A percentile compares a stretch with the other conserved stretches of the same genome.
Conservation (phyloP, 2,113 vertebrate genomes). For the Aspiorhynchus laticeps region DNA sequence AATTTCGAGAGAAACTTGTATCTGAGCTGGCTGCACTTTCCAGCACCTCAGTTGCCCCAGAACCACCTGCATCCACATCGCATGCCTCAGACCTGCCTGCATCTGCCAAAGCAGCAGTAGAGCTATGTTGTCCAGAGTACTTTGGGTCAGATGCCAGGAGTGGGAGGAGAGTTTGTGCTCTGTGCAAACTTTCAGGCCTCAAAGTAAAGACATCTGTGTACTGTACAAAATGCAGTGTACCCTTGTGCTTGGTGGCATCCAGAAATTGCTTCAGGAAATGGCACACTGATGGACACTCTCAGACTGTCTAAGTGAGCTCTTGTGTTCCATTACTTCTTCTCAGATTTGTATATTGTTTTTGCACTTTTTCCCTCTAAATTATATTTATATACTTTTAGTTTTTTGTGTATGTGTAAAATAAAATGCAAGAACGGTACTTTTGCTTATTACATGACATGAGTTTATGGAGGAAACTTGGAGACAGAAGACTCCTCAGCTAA, state of each 20-base stretch:
- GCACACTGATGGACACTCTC: slow-evolving; percentile 12
- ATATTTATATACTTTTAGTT: too few species aligned
- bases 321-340: too few species aligned
- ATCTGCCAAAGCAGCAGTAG: background rate
- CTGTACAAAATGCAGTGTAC: background rate
- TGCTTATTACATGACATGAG: too few species aligned
- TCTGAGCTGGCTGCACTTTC: background rate
- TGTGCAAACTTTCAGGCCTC: background rate
- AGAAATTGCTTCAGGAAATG: background rate
- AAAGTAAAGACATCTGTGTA: background rate
- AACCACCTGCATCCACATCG: background rate
- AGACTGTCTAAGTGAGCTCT: too few species aligned
- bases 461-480: too few species aligned
- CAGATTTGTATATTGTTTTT: too few species aligned
- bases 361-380: too few species aligned
- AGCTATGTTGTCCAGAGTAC: background rate
- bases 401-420: too few species aligned
- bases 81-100: too few species aligned
- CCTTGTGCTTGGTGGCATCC: background rate
- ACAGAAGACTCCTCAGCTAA: too few species aligned
- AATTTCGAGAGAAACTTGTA: background rate
- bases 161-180: background rate
- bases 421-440: too few species aligned
- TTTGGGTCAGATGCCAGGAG: background rate
- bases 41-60: background rate